These are phyloP conservation scores for Acanthosepion lycidas DNA, from an alignment of 2,888 invertebrate genomes.

Conservation along the genomic window DNA sequence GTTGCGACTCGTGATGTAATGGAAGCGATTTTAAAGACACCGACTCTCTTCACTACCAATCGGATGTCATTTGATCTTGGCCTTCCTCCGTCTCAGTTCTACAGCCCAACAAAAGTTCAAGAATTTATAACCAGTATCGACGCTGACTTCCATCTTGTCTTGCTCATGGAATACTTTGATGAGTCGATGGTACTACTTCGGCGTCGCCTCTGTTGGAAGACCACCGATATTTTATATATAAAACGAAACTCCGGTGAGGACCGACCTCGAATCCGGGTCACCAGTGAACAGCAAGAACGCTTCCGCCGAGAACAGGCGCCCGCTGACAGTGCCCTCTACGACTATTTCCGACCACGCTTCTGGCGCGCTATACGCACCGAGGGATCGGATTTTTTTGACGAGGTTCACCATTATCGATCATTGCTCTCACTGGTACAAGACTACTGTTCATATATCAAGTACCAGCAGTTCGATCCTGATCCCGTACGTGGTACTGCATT, in stretches of 20 bases:
- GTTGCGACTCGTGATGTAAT: background rate
- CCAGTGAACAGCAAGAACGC: background rate
- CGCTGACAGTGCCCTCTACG: conserved; percentile 36
- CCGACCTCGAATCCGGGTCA: background rate
- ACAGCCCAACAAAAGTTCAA: conserved; percentile 50
- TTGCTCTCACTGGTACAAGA: background rate
- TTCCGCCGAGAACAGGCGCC: background rate
- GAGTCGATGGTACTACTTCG: conserved; percentile 70
- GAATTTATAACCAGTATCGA: conserved; percentile 59
- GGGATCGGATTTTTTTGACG: conserved; percentile 2
- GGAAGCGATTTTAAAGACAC: background rate
- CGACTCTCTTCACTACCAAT: conserved; percentile 58
- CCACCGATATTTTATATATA: conserved; percentile 66
- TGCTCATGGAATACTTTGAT: conserved; percentile 70
- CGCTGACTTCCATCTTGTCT: conserved; percentile 62
- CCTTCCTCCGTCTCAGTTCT: conserved; percentile 51
- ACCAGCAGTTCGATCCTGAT: background rate
- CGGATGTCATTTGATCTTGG: conserved; percentile 66
- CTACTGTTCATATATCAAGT: background rate
- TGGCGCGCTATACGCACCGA: background rate
- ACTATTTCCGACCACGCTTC: background rate
- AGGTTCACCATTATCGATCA: background rate
- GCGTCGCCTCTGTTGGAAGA: conserved; percentile 66
- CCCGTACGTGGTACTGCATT: background rate
- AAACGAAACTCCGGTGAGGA: conserved; percentile 57